Evolutionary conservation across 2,113 vertebrate species (phyloP), one percentile per base, ranked within the genome.

Genomic region (Ursus arctos): DNA sequence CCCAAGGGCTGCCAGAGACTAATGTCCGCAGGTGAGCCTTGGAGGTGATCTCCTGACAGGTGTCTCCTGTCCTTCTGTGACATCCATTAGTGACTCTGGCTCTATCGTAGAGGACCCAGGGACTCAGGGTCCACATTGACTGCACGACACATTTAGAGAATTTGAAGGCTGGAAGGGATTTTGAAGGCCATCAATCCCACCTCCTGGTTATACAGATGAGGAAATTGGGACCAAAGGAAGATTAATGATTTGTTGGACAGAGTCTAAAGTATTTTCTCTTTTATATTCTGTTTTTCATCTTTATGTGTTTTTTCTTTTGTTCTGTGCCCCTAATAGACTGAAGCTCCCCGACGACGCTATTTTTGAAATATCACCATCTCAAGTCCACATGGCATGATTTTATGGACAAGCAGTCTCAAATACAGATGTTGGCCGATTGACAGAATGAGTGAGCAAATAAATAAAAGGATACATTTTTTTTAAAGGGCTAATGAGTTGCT

Each of bases 191-290:
- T 72, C 33, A 61, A 85, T 59, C 71, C 43, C 96, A 40, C 33
- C 43, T 89, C 79, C 49, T 90, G 28, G 16, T 90, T 21, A 55
- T 11, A 19, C 3, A 65, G 79, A 83, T 2, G 36, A 67, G 53
- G 53, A 74, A 71, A 93, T 4, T 65, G 51, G 71, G 16, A 47
- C 43, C 6, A 7, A 71, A 89, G 79, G 11, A 6, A 91, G 49
- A 63, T 95, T 89, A 88, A 94, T 91, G 85, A 97, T 77, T 55
- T 51, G 53, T n/a, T 91, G 61, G 65, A 47, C 31, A 63, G 24
- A 55, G 13, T 84, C 59, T 61, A 95, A 24, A 87, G 11, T 57
- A 24, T 72, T 93, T 95, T 93, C 24, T 94, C 24, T n/a, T 95
- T 87, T n/a, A 87, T 71, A 87, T 71, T 84, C 47, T 89, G 33